A percentile compares a stretch with the other conserved stretches of the same genome.
Evolutionary conservation across 2,113 vertebrate species (phyloP).

Genomic region (Chaetura pelagica): DNA sequence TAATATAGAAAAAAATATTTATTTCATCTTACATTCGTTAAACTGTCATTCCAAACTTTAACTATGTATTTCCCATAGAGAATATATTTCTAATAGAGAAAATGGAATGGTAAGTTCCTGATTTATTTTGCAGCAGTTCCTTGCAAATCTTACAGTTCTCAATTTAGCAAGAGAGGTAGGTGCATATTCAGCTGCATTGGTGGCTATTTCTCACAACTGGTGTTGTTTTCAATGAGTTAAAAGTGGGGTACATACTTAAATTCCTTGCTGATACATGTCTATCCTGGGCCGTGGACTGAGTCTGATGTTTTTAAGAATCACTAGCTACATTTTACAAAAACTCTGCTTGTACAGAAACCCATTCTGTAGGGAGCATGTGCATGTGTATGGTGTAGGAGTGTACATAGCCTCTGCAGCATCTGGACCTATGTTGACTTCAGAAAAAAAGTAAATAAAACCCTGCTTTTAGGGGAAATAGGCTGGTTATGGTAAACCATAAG

Average conservation of each 20-base stretch:
- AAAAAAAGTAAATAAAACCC: not conserved
- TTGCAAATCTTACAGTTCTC: not conserved
- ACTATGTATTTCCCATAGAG: fast-evolving
- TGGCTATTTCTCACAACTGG: no score
- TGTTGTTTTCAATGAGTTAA: not conserved
- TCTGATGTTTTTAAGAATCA: not conserved
- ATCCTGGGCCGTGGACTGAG: not conserved
- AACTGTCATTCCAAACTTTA: not conserved
- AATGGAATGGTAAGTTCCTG: fast-evolving
- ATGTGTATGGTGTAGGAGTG: no score
- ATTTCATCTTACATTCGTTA: not conserved
- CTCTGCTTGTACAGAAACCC: not conserved
- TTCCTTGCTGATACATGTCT: not conserved
- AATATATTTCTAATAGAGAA: not conserved
- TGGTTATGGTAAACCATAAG: not conserved
- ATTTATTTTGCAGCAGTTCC: not conserved
- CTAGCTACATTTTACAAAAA: not conserved
- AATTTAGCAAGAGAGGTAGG: not conserved
- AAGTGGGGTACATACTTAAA: not conserved
- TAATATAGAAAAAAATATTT: not conserved
- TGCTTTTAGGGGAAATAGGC: not conserved
- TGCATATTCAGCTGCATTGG: not conserved
- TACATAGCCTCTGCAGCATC: not conserved
- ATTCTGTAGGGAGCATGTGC: not conserved
- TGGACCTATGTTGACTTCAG: not conserved